Base-by-base conservation (phyloP, 2,888 invertebrate species). In the Busseola fusca region DNA sequence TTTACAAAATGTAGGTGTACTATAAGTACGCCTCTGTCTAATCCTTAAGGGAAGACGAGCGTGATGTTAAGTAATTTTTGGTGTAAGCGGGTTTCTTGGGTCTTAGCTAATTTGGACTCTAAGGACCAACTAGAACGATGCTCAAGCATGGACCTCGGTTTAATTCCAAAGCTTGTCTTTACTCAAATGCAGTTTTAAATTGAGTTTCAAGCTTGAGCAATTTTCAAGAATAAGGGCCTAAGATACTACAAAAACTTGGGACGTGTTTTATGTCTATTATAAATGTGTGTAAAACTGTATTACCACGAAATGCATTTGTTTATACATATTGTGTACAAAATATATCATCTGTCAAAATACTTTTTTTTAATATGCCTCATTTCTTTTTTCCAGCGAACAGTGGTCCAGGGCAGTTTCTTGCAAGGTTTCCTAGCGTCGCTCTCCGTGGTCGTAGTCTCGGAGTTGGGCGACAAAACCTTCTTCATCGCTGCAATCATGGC, bases 401-500 rank as follows among this genome's bases (percentile, higher is more conserved):
- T 94, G 27, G 91, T 91, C 45, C 96, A 97, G 90, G 95, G 97
- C 71, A 98, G 98, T 74, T 99, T 99, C 93, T 95, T 98, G 88
- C 98, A 99, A 94, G 99, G 98, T 18, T 99, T 99, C 92, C 95
- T 99, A 68, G 99, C 99, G 54, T 98, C 99, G 0, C 96, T 99
- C 76, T 99, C 99, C 63, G 99, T 99, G 83, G 99, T 99, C 87
- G 96, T 99, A 74, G 99, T 99, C 63, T 99, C 99, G 0, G 99
- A 99, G 94, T 96, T 99, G 73, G 99, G 99, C 21, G 99, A 99
- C 95, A 99, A 99, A 95, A 99, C 99, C 16, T 99, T 99, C 96
- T 99, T 99, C 95, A 99, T 99, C 87, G 99, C 99, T 45, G 99
- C 99, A 84, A 99, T 99, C 80, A 99, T 99, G 99, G 99, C 99